These are phyloP conservation scores for Himantopus leucocephalus DNA, from an alignment of 2,113 vertebrate genomes.

Conservation along the genomic window DNA sequence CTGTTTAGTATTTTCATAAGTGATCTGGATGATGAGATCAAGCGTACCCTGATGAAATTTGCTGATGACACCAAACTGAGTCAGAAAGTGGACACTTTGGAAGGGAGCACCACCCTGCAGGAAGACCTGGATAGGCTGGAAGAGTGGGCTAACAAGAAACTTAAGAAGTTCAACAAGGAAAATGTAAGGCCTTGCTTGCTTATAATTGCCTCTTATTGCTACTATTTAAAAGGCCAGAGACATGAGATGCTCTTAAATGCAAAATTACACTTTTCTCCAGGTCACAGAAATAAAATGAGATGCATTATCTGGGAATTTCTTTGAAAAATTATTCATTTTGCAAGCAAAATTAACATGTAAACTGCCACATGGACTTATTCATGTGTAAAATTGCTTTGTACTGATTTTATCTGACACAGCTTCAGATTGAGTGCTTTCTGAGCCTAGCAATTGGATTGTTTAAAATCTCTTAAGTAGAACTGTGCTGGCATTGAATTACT, in stretches of 20 bases:
- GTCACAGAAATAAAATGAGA: neutral
- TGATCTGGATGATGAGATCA: neutral
- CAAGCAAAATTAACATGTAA: neutral
- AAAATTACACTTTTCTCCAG: neutral
- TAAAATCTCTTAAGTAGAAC: neutral
- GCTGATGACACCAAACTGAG: neutral
- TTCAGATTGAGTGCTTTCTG: neutral
- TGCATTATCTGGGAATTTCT: neutral
- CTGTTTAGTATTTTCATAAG: neutral
- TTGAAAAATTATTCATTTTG: neutral
- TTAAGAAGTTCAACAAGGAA: neutral
- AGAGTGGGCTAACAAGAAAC: neutral
- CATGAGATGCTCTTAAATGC: neutral
- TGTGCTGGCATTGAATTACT: neutral
- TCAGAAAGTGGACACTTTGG: neutral
- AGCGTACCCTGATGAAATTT: neutral
- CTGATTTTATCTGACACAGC: neutral
- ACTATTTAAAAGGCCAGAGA: neutral
- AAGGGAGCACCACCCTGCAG: neutral
- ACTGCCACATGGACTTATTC: neutral
- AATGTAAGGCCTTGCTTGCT: neutral
- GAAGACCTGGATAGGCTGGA: neutral
- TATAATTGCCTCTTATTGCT: neutral
- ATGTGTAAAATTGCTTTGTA: neutral
- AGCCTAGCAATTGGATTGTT: neutral